Evolutionary conservation across 2,888 invertebrate genomes (phyloP).

Genomic region (Lochmaea capreae): DNA sequence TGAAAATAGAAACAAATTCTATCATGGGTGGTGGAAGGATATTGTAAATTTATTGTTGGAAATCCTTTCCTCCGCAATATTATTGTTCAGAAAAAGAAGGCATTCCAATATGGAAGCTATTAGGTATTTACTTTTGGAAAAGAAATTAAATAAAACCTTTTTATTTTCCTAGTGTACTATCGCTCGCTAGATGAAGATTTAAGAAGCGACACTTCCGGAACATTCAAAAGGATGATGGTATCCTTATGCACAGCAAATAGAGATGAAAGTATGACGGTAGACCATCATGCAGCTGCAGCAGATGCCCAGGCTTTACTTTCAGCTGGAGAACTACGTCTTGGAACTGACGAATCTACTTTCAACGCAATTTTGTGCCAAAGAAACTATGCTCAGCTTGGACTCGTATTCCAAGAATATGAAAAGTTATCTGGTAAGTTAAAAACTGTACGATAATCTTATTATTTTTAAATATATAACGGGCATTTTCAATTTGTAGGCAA

Average conservation of each 20-base stretch:
- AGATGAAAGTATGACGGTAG: slow-evolving; percentile 42
- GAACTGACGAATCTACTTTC: slow-evolving; percentile 88
- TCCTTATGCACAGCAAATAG: slow-evolving; percentile 48
- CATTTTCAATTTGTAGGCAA: slow-evolving; percentile 66
- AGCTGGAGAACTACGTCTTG: slow-evolving; percentile 68
- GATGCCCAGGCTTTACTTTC: slow-evolving; percentile 48
- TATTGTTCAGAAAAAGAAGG: no score
- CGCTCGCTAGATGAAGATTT: slow-evolving; percentile 48
- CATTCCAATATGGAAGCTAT: no score
- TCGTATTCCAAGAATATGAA: slow-evolving; percentile 74
- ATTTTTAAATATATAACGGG: background rate
- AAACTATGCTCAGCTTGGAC: slow-evolving; percentile 73
- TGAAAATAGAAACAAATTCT: no score
- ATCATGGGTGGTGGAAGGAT: no score
- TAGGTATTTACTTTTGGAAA: no score
- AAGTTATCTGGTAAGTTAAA: slow-evolving; percentile 71
- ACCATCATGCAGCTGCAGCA: slow-evolving; percentile 40
- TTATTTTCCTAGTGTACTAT: slow-evolving; percentile 44
- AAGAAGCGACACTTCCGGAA: slow-evolving; percentile 48
- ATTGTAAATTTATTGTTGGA: no score
- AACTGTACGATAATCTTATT: background rate
- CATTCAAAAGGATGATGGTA: slow-evolving; percentile 50
- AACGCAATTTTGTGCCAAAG: slow-evolving; percentile 85
- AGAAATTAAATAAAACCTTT: no score
- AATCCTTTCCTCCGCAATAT: no score